A percentile compares a stretch with the other conserved stretches of the same genome.
Conservation (phyloP, 2,888 invertebrate species). For the Aelia acuminata region DNA sequence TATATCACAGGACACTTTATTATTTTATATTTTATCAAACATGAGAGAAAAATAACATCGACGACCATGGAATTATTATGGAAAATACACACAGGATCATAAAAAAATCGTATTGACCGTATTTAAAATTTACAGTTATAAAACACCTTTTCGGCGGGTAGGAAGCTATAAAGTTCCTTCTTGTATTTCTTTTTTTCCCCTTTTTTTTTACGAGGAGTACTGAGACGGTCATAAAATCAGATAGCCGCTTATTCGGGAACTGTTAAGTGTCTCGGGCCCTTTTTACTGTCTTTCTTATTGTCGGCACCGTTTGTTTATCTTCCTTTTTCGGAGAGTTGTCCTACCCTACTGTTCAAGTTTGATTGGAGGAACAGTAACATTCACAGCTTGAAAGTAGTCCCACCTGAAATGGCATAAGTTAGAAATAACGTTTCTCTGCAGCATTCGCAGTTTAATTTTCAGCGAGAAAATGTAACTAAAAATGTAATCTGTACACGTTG, state of each 20-base stretch:
- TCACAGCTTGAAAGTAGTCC: background rate
- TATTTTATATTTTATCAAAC: no score
- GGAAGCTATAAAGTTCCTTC: background rate
- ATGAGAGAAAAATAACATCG: background rate
- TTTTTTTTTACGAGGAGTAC: conserved; percentile 28
- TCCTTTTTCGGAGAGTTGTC: conserved; percentile 30
- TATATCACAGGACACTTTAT: no score
- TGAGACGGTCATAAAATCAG: conserved; percentile 43
- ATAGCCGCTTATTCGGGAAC: conserved; percentile 36
- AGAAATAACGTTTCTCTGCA: background rate
- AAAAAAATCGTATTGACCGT: conserved; percentile 14
- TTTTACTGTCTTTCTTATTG: conserved; percentile 46
- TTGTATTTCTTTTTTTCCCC: background rate
- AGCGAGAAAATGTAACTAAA: no score
- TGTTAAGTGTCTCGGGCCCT: conserved; percentile 4
- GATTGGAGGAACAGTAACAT: background rate
- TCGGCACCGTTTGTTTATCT: background rate
- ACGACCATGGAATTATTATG: background rate
- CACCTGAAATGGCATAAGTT: background rate
- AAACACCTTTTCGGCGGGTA: conserved; percentile 29
- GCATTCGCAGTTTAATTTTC: background rate
- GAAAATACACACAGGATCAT: background rate
- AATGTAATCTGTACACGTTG: no score
- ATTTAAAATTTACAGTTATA: conserved; percentile 18
- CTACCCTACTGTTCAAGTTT: conserved; percentile 12